Conservation (phyloP, 2,888 invertebrate genomes). For the Scelioninae gen. 2 region DNA sequence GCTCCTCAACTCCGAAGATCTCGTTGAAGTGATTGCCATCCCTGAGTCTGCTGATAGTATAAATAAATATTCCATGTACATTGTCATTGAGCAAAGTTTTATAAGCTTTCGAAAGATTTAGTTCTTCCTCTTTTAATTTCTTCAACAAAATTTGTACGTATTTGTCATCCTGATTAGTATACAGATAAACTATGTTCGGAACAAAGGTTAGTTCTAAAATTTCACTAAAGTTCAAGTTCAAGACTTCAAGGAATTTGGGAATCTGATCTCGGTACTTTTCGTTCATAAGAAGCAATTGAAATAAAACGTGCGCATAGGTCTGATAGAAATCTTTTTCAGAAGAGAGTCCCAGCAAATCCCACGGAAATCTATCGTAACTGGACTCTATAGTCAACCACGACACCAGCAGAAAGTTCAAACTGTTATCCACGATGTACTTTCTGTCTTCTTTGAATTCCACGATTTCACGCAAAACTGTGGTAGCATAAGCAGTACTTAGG, state of each 20-base stretch:
- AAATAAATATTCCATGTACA: constrained; percentile 70
- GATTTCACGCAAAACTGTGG: constrained; percentile 76
- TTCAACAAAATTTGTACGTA: constrained; percentile 18
- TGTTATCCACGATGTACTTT: constrained; percentile 71
- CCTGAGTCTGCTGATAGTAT: constrained; percentile 69
- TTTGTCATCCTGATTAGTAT: constrained; percentile 50
- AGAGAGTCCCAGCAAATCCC: constrained; percentile 74
- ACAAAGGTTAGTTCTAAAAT: constrained; percentile 69
- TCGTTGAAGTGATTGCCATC: constrained; percentile 75
- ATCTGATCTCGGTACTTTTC: constrained; percentile 67
- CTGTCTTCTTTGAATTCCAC: constrained; percentile 64
- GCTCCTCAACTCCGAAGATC: constrained; percentile 72
- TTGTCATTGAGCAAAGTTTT: constrained; percentile 67
- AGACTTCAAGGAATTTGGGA: constrained; percentile 65
- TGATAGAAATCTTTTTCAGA: constrained; percentile 74
- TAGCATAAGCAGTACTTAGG: constrained; percentile 74
- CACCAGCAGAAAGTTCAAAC: constrained; percentile 76
- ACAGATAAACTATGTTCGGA: constrained; percentile 64
- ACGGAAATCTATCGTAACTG: constrained; percentile 75
- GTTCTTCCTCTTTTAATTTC: constrained; percentile 64
- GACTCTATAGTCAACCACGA: constrained; percentile 76
- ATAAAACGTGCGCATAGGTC: constrained; percentile 73
- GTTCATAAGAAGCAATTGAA: constrained; percentile 74
- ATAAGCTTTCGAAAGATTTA: constrained; percentile 65
- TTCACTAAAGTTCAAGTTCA: constrained; percentile 65